A percentile compares a stretch with the other conserved stretches of the same genome.
Conservation (phyloP, 2,888 invertebrate genomes). For the Dromius quadrimaculatus region DNA sequence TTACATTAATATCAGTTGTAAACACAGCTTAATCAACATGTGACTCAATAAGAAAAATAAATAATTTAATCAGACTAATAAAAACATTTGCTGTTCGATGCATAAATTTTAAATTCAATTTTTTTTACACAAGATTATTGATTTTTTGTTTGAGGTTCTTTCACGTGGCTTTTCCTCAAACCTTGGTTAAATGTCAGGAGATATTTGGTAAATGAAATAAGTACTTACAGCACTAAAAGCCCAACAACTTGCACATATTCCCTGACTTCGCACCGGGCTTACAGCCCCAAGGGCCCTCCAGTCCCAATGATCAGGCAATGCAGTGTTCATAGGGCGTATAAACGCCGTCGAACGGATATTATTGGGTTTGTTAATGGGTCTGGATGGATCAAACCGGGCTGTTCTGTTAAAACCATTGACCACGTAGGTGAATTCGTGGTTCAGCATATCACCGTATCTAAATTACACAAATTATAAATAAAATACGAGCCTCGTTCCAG, state of each 20-base stretch:
- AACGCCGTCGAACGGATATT: slow-evolving; percentile 58
- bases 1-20: too few relatives aligned
- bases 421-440: slow-evolving; percentile 62
- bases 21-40: too few relatives aligned
- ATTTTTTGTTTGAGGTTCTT: too few relatives aligned
- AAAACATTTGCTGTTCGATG: too few relatives aligned
- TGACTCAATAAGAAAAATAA: too few relatives aligned
- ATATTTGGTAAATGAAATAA: too few relatives aligned
- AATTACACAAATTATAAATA: neutral
- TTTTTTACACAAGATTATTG: too few relatives aligned
- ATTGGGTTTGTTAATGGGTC: slow-evolving; percentile 11
- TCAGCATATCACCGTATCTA: slow-evolving; percentile 61
- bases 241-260: slow-evolving; percentile 63
- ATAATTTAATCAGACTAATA: too few relatives aligned
- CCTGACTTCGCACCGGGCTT: slow-evolving; percentile 62
- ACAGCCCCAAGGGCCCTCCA: slow-evolving; percentile 65
- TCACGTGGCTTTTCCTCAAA: too few relatives aligned
- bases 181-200: too few relatives aligned
- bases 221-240: slow-evolving; percentile 65
- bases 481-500: neutral
- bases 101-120: too few relatives aligned
- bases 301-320: slow-evolving; percentile 62
- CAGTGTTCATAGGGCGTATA: slow-evolving; percentile 62
- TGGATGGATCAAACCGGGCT: slow-evolving; percentile 21
- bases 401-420: slow-evolving; percentile 64